Conservation (phyloP, 2,797 vertebrate species). For the Octomys mimax region DNA sequence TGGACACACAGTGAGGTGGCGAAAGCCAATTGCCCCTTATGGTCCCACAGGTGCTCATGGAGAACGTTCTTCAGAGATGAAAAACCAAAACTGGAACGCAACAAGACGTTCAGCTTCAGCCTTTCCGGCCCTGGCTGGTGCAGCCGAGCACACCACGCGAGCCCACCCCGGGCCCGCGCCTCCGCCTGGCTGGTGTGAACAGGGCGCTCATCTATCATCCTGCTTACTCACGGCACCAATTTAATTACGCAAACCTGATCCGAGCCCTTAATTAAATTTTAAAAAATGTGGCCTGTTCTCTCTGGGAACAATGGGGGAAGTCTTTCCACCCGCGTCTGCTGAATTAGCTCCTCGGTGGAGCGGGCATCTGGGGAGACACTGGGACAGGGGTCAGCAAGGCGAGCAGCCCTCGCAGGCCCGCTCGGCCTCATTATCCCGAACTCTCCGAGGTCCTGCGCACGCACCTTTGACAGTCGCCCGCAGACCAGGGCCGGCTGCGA, state of each 20-base stretch:
- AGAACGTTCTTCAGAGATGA: background rate
- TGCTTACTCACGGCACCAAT: slow-evolving; percentile 68
- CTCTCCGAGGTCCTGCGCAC: background rate
- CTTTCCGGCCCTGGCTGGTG: accelerated
- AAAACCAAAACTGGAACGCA: background rate
- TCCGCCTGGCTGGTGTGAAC: background rate
- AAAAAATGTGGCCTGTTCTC: slow-evolving; percentile 70
- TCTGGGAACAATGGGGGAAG: slow-evolving; percentile 66
- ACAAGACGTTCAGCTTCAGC: accelerated
- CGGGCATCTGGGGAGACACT: slow-evolving; percentile 61
- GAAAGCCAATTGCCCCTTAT: accelerated
- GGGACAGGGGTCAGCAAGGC: background rate
- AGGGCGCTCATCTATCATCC: slow-evolving; percentile 68
- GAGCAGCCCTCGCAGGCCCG: slow-evolving; percentile 55
- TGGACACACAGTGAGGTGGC: accelerated
- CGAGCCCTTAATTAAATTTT: slow-evolving; percentile 85
- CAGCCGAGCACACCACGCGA: accelerated
- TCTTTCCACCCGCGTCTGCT: slow-evolving; percentile 70
- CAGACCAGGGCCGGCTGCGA: slow-evolving; percentile 36
- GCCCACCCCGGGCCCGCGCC: background rate
- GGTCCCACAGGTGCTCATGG: accelerated
- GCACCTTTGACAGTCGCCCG: slow-evolving; percentile 36
- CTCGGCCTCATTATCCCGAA: slow-evolving; percentile 60
- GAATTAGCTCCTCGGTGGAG: slow-evolving; percentile 63
- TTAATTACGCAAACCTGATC: slow-evolving; percentile 83